Percentiles rank a stretch among this genome's conserved stretches.
Evolutionary conservation across 2,797 vertebrate genomes (phyloP).

Genomic region (Danio kyathit): DNA sequence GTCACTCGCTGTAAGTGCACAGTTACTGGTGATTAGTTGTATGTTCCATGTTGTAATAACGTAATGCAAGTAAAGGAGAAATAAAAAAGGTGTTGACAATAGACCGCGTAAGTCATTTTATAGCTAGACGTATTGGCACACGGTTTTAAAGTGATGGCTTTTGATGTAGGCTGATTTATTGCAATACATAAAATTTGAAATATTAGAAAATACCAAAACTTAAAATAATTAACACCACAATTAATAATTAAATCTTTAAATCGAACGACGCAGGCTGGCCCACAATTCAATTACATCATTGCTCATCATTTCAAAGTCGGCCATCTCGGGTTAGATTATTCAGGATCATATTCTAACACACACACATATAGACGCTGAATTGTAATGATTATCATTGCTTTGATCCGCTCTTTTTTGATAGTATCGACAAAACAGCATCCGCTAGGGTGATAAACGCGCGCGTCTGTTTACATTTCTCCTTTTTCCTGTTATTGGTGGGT

Average conservation of each 20-base stretch:
- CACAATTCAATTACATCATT: slow-evolving; percentile 10
- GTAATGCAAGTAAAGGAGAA: slow-evolving; percentile 1
- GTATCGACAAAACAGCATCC: slow-evolving; percentile 30
- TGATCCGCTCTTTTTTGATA: slow-evolving; percentile 15
- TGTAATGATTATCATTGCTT: neutral
- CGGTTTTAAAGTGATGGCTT: neutral
- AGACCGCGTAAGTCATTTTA: neutral
- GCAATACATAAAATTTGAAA: neutral
- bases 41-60: slow-evolving; percentile 8
- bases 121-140: neutral
- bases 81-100: neutral
- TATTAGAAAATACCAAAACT: neutral
- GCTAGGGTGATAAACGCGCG: slow-evolving; percentile 30
- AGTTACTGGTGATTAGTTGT: neutral
- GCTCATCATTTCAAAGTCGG: slow-evolving; percentile 16
- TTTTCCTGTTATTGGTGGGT: slow-evolving; percentile 44
- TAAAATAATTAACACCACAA: no score
- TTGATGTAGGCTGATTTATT: no score
- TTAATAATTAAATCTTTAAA: neutral
- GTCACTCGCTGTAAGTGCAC: neutral
- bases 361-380: neutral
- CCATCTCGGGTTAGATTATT: slow-evolving; percentile 10
- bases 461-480: slow-evolving; percentile 32
- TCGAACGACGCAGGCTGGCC: neutral
- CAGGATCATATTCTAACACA: neutral